phyloP scores from a whole-genome alignment of 2,113 vertebrate genomes.

The Manacus vitellinus region DNA sequence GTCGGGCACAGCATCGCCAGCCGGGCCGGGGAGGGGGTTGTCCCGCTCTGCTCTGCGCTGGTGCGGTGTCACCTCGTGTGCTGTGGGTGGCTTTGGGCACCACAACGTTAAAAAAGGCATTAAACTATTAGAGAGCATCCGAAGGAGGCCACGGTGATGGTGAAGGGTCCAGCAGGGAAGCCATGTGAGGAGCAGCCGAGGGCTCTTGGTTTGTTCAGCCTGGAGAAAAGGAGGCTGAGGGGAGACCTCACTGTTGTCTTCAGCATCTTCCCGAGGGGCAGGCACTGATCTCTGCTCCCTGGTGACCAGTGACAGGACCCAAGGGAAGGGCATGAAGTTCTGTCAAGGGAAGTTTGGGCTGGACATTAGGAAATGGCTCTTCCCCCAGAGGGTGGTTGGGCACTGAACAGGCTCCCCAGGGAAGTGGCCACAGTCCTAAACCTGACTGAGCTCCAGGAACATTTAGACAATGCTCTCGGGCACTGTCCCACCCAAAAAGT shows the following conservation, averaged over 20 bases:
- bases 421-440: neutral
- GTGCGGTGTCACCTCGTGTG: too few species aligned
- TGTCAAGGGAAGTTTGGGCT: neutral
- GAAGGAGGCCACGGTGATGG: neutral
- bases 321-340: fast-evolving
- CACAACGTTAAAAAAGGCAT: fast-evolving
- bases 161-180: neutral
- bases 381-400: neutral
- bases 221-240: neutral
- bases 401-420: neutral
- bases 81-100: neutral
- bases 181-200: neutral
- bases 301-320: neutral
- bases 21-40: fast-evolving
- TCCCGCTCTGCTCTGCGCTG: fast-evolving
- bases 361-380: fast-evolving
- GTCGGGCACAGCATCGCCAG: fast-evolving
- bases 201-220: neutral
- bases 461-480: fast-evolving
- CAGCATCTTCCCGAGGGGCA: neutral
- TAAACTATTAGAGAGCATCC: neutral
- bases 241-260: fast-evolving
- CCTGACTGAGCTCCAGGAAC: neutral
- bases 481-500: too few species aligned
- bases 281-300: neutral